These are phyloP conservation scores for Macrotis lagotis DNA, from an alignment of 2,113 vertebrate genomes.

Conservation along the genomic window DNA sequence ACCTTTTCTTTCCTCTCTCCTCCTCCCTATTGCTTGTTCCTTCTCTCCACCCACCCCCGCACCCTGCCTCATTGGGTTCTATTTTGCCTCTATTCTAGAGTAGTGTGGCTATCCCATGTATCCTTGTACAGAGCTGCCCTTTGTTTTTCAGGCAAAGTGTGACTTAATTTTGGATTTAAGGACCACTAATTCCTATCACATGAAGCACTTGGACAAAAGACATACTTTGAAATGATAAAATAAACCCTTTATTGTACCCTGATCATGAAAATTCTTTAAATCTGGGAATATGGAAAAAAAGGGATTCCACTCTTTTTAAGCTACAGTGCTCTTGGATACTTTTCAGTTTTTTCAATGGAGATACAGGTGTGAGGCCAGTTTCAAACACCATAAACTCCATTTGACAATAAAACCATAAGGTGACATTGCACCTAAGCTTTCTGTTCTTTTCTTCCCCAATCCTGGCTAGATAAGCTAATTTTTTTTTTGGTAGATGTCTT, in stretches of 20 bases:
- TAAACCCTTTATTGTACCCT: neutral
- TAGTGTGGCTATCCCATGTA: neutral
- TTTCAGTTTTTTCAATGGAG: neutral
- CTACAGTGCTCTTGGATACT: neutral
- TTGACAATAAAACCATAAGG: neutral
- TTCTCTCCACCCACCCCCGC: too few relatives aligned
- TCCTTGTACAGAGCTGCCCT: neutral
- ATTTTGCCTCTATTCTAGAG: neutral
- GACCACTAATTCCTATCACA: neutral
- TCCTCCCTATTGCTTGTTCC: too few relatives aligned
- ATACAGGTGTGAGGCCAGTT: neutral
- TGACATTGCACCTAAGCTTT: neutral
- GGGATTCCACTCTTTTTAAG: neutral
- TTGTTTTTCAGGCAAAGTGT: neutral
- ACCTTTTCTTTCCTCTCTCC: too few relatives aligned
- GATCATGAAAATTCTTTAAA: neutral
- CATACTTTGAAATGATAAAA: neutral
- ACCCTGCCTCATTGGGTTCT: too few relatives aligned
- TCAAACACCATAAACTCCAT: neutral
- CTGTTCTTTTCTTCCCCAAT: neutral
- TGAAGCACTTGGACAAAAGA: neutral
- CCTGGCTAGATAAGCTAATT: neutral
- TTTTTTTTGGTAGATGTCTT: neutral
- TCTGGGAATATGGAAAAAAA: neutral
- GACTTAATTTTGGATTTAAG: neutral